Evolutionary conservation across 2,113 vertebrate species (phyloP).

Genomic region (Pseudolaguvia tuberculata): DNA sequence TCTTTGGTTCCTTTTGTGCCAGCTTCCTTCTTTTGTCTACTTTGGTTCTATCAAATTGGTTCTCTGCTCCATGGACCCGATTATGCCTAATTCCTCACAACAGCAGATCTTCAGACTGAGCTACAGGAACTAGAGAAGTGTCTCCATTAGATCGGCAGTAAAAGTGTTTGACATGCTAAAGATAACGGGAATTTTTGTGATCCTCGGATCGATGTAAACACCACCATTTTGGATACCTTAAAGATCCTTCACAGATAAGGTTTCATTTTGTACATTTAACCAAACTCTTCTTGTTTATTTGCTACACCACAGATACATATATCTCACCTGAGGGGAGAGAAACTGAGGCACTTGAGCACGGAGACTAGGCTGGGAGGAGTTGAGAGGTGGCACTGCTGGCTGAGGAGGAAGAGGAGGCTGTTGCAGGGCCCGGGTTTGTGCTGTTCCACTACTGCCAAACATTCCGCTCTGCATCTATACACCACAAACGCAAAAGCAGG

Average conservation of each 20-base stretch:
- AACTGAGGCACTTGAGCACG: constrained; percentile 95
- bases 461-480: constrained; percentile 85
- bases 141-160: too few species aligned
- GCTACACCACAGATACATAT: neutral
- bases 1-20: too few species aligned
- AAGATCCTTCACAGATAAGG: too few species aligned
- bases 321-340: constrained; percentile 86
- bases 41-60: too few species aligned
- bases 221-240: neutral
- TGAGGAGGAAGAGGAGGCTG: constrained; percentile 51
- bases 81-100: too few species aligned
- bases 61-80: too few species aligned
- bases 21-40: too few species aligned
- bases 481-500: neutral
- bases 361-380: constrained; percentile 89
- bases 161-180: too few species aligned
- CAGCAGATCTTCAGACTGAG: too few species aligned
- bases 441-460: constrained; percentile 93
- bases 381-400: constrained; percentile 65
- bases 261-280: neutral
- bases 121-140: too few species aligned
- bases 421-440: constrained; percentile 76
- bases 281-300: neutral
- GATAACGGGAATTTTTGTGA: too few species aligned
- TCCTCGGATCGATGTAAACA: too few species aligned